A percentile compares a stretch with the other conserved stretches of the same genome.
Evolutionary conservation across 1,140 invertebrate species (phyloP).

Genomic region (Meloidogyne exigua): DNA sequence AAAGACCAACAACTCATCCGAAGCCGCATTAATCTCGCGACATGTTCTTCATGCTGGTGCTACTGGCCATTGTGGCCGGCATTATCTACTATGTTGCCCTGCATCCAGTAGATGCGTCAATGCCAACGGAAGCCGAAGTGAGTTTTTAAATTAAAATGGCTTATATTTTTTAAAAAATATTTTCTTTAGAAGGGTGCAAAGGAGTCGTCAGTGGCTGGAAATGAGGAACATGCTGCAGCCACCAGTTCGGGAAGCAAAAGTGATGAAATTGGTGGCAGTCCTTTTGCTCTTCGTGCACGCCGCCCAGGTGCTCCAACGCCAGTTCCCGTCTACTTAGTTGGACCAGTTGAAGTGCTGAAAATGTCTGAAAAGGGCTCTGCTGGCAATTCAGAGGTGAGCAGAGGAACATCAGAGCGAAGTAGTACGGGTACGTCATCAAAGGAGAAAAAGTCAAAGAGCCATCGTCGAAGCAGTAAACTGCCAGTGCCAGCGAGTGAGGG

Average conservation of each 20-base stretch:
- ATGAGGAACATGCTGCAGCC: neutral
- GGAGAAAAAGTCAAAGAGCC: neutral
- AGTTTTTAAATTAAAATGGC: neutral
- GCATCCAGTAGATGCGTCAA: neutral
- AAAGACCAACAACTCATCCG: neutral
- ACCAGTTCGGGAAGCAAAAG: neutral
- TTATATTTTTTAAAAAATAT: too few relatives aligned
- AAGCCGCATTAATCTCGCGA: neutral
- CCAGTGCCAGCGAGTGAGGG: neutral
- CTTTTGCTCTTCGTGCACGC: neutral
- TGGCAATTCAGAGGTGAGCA: neutral
- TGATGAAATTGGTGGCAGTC: neutral
- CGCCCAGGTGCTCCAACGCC: neutral
- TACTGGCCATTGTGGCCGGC: neutral
- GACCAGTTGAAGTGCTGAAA: neutral
- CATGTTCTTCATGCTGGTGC: neutral
- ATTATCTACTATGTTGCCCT: neutral
- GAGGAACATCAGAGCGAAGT: neutral
- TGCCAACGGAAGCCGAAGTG: neutral
- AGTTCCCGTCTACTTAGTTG: neutral
- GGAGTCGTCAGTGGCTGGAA: neutral
- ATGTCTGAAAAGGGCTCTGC: neutral
- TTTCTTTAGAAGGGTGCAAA: neutral
- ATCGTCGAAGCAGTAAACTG: neutral
- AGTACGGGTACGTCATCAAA: neutral